Base-by-base conservation (phyloP, 2,113 vertebrate genomes). In the Perca fluviatilis region DNA sequence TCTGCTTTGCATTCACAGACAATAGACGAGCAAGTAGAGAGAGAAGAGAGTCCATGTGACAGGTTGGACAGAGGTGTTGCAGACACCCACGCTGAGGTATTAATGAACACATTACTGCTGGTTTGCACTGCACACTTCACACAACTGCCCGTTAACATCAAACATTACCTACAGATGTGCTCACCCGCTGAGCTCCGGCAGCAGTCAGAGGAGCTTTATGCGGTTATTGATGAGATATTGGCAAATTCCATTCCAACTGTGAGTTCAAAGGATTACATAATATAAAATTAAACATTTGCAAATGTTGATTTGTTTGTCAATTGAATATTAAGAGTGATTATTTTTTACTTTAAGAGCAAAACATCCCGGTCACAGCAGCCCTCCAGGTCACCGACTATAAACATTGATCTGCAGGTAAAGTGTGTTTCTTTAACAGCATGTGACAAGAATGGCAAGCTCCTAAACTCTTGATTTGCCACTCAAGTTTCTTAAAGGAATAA, bases 151-250 rank as follows among this genome's bases (percentile, higher is more conserved):
- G 1, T 1, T 46, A 11, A 70, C 16, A 1, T 62, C 6, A 71
- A 30, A 51, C 2, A 33, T n/a, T 65, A 27, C 86, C 87, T 89
- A 60, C 88, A 99, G 98, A 96, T 98, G 89, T 97, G 95, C 87
- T 98, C 95, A 0, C 98, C 98, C 47, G 96, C 97, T 83, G 95
- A 98, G 80, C 96, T 98, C 77, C 96, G 98, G 76, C 96, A 97
- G 85, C 95, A 98, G 93, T 97, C 97, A 6, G 96, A 97, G 90
- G 98, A 99, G 82, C 89, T 99, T 49, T 99, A 97, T 83, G 96
- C 98, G 46, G 95, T 94, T 58, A 99, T 99, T 89, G 97, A 99
- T 91, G 94, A 98, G 92, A 96, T 98, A 79, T 87, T 99, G 80
- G 96, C 96, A 85, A 94, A 96, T 58, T 94, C 97, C 0, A 80